Evolutionary conservation across 2,888 invertebrate genomes (phyloP).

Genomic region (Amblyjoppa fuscipennis): DNA sequence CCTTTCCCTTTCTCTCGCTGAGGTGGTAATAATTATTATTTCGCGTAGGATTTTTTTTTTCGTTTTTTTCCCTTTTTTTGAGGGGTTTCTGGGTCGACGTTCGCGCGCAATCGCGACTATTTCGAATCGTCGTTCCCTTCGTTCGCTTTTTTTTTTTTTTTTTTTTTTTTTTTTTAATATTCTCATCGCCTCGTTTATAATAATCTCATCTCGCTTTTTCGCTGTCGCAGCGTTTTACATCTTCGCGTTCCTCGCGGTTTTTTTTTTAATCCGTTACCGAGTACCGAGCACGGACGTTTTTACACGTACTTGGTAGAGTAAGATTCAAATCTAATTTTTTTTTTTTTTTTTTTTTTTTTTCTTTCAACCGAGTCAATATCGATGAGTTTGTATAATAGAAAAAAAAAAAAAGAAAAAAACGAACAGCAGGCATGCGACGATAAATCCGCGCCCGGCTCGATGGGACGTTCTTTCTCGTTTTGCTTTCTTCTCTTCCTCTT

Average conservation of each 20-base stretch:
- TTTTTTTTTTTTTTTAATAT: not conserved
- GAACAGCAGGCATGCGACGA: not conserved
- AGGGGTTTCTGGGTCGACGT: constrained; percentile 35
- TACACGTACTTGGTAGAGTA: not conserved
- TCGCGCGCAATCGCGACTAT: constrained; percentile 30
- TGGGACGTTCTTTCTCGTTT: constrained; percentile 51
- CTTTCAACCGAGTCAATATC: constrained; percentile 8
- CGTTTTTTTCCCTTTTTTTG: not conserved
- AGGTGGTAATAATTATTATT: constrained; percentile 62
- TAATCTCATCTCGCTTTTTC: constrained; percentile 55
- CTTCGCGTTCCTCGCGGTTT: constrained; percentile 29
- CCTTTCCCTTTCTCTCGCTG: constrained; percentile 45
- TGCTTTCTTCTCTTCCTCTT: constrained; percentile 66
- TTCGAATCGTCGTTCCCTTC: constrained; percentile 7
- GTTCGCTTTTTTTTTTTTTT: constrained; percentile 44
- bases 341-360: not conserved
- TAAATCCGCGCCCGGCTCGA: constrained; percentile 68
- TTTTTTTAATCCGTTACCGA: constrained; percentile 18
- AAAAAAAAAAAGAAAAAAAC: constrained; percentile 10
- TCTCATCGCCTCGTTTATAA: constrained; percentile 27
- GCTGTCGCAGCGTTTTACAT: constrained; percentile 66
- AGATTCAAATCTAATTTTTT: constrained; percentile 10
- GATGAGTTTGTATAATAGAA: not conserved
- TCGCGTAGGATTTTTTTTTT: constrained; percentile 29
- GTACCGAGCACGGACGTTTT: constrained; percentile 43